Percentiles rank a stretch among this genome's conserved stretches.
Evolutionary conservation across 2,888 invertebrate species (phyloP).

Genomic region (Schizotus pectinicornis): DNA sequence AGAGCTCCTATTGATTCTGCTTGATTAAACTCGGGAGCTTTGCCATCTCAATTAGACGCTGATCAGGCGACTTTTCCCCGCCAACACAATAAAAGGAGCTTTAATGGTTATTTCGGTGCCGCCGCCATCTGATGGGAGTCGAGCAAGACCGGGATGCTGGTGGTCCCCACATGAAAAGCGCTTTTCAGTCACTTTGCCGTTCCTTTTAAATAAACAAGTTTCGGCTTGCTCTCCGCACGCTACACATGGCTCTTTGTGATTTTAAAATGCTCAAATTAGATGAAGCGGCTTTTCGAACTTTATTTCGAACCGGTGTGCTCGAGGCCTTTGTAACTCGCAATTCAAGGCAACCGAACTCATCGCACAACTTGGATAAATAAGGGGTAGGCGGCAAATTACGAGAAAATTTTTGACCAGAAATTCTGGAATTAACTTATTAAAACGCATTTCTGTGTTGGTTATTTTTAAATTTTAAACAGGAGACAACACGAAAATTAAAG

Average conservation of each 20-base stretch:
- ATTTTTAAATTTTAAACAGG: constrained; percentile 1
- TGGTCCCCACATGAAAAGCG: constrained; percentile 23
- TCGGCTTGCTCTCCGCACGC: constrained; percentile 22
- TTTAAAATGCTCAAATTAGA: constrained; percentile 27
- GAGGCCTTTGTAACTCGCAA: not conserved
- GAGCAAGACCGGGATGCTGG: not conserved
- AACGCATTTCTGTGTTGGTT: too few relatives aligned
- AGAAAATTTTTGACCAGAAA: too few relatives aligned
- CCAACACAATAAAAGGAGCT: too few relatives aligned
- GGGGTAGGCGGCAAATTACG: too few relatives aligned
- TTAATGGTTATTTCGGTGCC: too few relatives aligned
- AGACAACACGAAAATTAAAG: not conserved
- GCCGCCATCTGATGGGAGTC: not conserved
- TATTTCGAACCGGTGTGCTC: not conserved
- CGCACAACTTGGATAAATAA: too few relatives aligned
- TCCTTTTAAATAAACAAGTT: constrained; percentile 29
- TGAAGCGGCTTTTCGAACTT: constrained; percentile 23
- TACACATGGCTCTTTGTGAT: constrained; percentile 24
- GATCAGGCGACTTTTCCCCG: constrained; percentile 3
- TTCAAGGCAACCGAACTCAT: not conserved
- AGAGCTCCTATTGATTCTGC: constrained; percentile 25
- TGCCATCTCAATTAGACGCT: constrained; percentile 1
- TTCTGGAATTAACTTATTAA: too few relatives aligned
- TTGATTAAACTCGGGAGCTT: constrained; percentile 21
- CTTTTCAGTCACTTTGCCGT: constrained; percentile 27